These are phyloP conservation scores for Premnoplex brunnescens DNA, from an alignment of 2,797 vertebrate species.

Conservation along the genomic window DNA sequence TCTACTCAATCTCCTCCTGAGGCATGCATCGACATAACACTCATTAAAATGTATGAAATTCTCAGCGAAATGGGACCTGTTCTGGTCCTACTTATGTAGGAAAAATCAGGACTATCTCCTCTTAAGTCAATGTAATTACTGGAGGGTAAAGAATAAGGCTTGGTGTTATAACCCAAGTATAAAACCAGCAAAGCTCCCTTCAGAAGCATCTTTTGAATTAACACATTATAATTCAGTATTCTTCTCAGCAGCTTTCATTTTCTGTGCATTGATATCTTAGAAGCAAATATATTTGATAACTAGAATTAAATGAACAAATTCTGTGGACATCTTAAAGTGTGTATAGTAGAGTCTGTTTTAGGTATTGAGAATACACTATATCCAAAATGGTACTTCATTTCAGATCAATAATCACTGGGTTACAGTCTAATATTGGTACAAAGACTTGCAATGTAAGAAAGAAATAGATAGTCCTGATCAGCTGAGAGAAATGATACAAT, in stretches of 20 bases:
- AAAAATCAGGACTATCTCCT: not conserved
- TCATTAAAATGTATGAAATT: slow-evolving; percentile 2
- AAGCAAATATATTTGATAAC: not conserved
- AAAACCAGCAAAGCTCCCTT: not conserved
- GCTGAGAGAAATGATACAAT: not conserved
- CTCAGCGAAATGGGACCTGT: not conserved
- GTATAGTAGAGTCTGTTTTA: not conserved
- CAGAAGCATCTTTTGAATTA: not conserved
- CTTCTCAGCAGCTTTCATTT: not conserved
- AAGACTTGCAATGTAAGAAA: not conserved
- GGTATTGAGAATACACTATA: not conserved
- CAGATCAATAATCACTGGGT: not conserved
- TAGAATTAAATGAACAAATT: not conserved
- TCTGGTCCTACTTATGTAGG: not conserved
- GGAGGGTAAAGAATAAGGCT: not conserved
- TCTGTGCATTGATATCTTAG: not conserved
- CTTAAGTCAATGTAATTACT: not conserved
- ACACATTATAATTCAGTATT: not conserved
- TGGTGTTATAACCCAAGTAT: not conserved
- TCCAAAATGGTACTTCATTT: not conserved
- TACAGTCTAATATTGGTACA: not conserved
- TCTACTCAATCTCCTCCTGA: not conserved
- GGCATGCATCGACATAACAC: not conserved
- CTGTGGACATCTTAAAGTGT: not conserved
- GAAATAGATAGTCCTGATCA: not conserved